Base-by-base conservation (phyloP, 2,113 vertebrate genomes). In the Takifugu bimaculatus region DNA sequence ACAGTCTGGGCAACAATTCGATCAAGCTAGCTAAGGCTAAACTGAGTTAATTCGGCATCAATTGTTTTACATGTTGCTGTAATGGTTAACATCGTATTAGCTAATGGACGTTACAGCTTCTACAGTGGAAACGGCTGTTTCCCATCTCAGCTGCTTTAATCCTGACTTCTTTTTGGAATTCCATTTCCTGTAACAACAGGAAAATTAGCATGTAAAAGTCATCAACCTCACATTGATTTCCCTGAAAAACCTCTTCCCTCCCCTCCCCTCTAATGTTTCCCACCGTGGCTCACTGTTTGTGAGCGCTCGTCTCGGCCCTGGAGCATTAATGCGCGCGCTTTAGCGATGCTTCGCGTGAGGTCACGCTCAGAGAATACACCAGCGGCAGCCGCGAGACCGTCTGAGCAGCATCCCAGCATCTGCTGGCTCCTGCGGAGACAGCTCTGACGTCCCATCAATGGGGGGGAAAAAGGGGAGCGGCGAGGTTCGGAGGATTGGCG, bases 401-500 rank as follows among this genome's bases (percentile, higher is more conserved):
- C 61, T 58, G 70, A 77, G 65, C 56, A 54, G 39, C 69, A 78
- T 72, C 70, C 20, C 69, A 82, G 57, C 39, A 42, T 77, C 81
- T 83, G 74, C 63, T 65, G 72, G 74, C 65, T 20, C 20, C 20
- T 20, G 20, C 20, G 20, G 20, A 20, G 67, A 77, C 44, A 28
- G 57, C 75, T 74, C 70, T 76, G 78, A 83, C 79, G 69, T 71
- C 51, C 56, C 75, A 63, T 83, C 84, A 83, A 81, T 82, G 45
- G n/a, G 1, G 45, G n/a, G n/a, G 45, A 43, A 43, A 13, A 43
- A 43, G 42, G 13, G 13, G 42, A 13, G 12, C 42, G 70, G 20
- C 20, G 20, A 20, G 20, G 20, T 20, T 20, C 20, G 56, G 60
- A 50, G 7, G 42, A 3, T 14, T 14, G 43, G 26, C 20, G 20